Evolutionary conservation across 2,888 invertebrate species (phyloP), one percentile per base, ranked within the genome.

Genomic region (Apomyelois bistriatella): DNA sequence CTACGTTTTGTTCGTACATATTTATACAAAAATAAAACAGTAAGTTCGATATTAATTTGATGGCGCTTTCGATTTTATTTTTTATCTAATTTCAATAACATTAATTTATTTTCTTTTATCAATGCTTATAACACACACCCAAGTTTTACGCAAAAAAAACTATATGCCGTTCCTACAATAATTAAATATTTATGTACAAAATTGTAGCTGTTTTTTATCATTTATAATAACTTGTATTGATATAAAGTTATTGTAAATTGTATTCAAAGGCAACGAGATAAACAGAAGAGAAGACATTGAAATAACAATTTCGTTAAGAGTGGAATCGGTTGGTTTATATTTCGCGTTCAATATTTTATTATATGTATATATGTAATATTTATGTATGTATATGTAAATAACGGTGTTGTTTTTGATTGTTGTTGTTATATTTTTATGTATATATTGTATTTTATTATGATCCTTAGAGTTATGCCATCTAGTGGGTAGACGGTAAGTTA

Each of bases 401-500:
- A 57, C 37, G 22, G 43, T 65, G 50, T 55, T 40, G 59, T 57
- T 53, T 43, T 42, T 58, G 60, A 56, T 62, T 60, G 66, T 66
- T 65, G 59, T 60, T 61, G 54, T 58, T 55, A 46, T 30, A 49
- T 47, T 32, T 42, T 30, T 54, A 49, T 56, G 53, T 52, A 54
- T 53, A 48, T 43, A 35, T 53, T 51, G 47, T 30, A 47, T 54
- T 35, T 32, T 48, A 36, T 32, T 7, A 41, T 40, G 5, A 13
- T 15, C 36, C 22, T 7, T 17, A n/a, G n/a, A n/a, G 16, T 32
- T 28, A 12, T 58, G 74, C 71, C 70, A 70, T 75, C 68, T 52
- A 47, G 56, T 43, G 53, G 41, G 42, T 43, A 58, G 70, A 68
- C 75, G 78, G 79, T 80, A 76, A 81, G 82, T 80, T 85, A 84